Base-by-base conservation (phyloP, 53 echinoderm and acorn worm genomes). In the Actinopyga echinites region DNA sequence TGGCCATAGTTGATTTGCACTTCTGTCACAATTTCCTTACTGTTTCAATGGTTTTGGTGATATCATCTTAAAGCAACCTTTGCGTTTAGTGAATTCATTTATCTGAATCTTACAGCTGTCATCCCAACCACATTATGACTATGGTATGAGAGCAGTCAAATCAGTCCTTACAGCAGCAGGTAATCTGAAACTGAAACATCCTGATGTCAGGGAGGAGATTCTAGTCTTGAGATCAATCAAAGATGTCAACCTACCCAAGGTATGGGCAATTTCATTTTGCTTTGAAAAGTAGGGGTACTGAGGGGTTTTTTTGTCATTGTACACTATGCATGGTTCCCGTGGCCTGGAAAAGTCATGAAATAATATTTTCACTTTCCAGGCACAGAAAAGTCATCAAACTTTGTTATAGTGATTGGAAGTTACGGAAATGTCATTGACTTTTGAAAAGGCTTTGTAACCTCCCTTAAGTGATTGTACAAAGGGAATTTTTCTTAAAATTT, bases 171-270 rank as follows among this genome's bases (percentile, higher is more conserved):
- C 95, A 64, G 95, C 95, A 19, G 95, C 95, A 21, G 95, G 95
- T 23, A 95, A 95, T 64, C 91, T 95, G 9, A 95, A 93, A 56
- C 89, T 95, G 30, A 95, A 95, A 64, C 89, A 83, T 33, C 93
- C 93, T 38, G 93, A 95, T 25, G 87, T 86, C 42, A 86, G 83
- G 69, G 95, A 95, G 71, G 95, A 95, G 73, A 89, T 93, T 35
- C 86, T 95, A 57, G 91, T 95, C 8, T 75, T 93, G 21, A 61
- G 95, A 34, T 93, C 93, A 57, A 93, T 95, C 74, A 95, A 93
- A 73, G 95, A 95, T 87, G 95, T 95, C 83, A 95, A 95, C 74
- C 74, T 95, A 52, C 95, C 95, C n/a, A 95, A 95, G 93, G 95
- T 95, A 71, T 43, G 49, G 49, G 17, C 4, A 49, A 6, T 49